phyloP scores from a whole-genome alignment of 2,113 vertebrate species.

The Muscicapa adusta region DNA sequence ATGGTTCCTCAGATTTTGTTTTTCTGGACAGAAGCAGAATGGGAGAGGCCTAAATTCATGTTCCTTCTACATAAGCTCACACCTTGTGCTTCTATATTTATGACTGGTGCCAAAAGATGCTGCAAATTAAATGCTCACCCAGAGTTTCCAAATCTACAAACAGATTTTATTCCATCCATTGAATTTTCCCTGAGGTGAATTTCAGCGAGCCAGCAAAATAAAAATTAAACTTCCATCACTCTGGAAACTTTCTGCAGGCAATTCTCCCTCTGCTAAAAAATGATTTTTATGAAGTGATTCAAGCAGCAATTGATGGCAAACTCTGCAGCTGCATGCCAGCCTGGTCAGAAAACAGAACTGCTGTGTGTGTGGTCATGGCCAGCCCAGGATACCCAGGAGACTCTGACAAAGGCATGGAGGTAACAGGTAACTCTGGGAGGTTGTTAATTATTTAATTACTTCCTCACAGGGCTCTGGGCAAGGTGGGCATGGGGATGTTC shows the following conservation, averaged over 20 bases:
- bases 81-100: neutral
- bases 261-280: constrained; percentile 82
- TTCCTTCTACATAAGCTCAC: neutral
- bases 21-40: neutral
- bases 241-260: constrained; percentile 63
- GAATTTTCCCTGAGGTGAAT: neutral
- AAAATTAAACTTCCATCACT: neutral
- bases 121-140: neutral
- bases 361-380: constrained; percentile 85
- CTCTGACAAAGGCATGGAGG: constrained; percentile 76
- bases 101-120: neutral
- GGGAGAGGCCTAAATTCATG: neutral
- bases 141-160: neutral
- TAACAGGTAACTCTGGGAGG: constrained; percentile 71
- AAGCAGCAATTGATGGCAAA: constrained; percentile 74
- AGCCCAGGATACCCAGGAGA: constrained; percentile 79
- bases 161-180: neutral
- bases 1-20: neutral
- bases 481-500: neutral
- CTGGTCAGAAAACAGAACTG: constrained; percentile 77
- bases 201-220: neutral
- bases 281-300: constrained; percentile 83
- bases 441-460: neutral
- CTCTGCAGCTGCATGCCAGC: constrained; percentile 73
- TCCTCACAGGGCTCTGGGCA: neutral